Conservation (phyloP, 2,888 invertebrate species). For the Coecobrya sp. region DNA sequence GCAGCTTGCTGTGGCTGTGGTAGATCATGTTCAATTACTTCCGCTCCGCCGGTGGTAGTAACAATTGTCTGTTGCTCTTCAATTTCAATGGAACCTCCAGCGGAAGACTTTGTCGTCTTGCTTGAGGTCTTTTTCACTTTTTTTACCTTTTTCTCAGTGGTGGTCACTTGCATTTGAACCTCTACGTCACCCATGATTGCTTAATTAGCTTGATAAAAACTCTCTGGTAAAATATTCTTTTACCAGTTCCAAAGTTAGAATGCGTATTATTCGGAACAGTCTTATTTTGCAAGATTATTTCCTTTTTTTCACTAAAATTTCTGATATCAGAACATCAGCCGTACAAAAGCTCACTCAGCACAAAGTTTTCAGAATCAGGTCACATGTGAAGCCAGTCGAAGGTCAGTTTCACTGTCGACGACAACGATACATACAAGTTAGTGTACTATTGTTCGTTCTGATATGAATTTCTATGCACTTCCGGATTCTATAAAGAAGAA, state of each 20-base stretch:
- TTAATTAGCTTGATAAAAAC: neutral
- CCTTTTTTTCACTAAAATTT: neutral
- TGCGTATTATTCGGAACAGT: too few relatives aligned
- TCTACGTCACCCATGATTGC: constrained; percentile 96
- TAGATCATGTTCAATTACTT: constrained; percentile 75
- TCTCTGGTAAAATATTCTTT: neutral
- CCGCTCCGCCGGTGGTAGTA: constrained; percentile 92
- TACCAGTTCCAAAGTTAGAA: constrained; percentile 34
- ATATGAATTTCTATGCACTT: constrained; percentile 1
- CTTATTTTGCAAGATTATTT: too few relatives aligned
- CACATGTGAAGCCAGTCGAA: constrained; percentile 47
- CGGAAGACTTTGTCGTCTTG: constrained; percentile 90
- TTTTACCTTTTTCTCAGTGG: constrained; percentile 94
- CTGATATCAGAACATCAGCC: neutral
- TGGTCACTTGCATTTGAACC: constrained; percentile 92
- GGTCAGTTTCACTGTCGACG: constrained; percentile 24
- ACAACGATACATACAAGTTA: too few relatives aligned
- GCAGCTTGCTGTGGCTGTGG: constrained; percentile 74
- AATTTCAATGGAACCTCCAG: constrained; percentile 90
- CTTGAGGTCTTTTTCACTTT: constrained; percentile 95
- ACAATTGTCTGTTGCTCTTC: constrained; percentile 88
- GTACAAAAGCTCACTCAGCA: neutral
- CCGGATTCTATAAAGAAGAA: constrained; percentile 10
- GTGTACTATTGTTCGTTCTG: constrained; percentile 9
- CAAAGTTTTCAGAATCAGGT: constrained; percentile 45